These are phyloP conservation scores for Ectemnius continuus DNA, from an alignment of 2,888 invertebrate species.

Conservation along the genomic window DNA sequence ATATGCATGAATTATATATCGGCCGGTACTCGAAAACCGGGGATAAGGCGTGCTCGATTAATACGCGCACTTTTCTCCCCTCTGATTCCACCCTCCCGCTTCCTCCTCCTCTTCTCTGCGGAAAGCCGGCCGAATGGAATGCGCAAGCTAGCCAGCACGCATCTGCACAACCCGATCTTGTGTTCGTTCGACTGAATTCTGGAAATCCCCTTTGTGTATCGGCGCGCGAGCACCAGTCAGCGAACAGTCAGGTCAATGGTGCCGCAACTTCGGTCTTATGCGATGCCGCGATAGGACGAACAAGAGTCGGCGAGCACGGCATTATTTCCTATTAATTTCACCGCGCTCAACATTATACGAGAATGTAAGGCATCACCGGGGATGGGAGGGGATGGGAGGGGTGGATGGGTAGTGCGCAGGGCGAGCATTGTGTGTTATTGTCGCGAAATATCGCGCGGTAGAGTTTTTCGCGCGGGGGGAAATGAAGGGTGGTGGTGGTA, in stretches of 20 bases:
- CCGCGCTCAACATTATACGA: no score
- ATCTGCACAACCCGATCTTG: background rate
- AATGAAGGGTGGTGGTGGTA: no score
- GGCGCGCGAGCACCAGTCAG: background rate
- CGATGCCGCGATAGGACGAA: background rate
- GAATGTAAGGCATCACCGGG: no score
- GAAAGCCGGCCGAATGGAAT: background rate
- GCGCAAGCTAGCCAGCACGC: no score
- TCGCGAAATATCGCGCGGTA: no score
- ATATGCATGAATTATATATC: constrained; percentile 69
- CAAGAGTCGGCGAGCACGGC: no score
- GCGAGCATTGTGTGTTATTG: no score
- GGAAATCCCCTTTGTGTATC: background rate
- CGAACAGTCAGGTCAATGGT: no score
- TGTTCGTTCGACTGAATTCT: background rate
- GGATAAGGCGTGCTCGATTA: constrained; percentile 55
- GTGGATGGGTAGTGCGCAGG: no score
- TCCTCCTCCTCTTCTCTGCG: background rate
- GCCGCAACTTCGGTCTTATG: background rate
- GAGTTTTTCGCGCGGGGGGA: no score
- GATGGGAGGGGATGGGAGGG: no score
- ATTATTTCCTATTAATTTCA: no score
- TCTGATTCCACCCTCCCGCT: constrained; percentile 34
- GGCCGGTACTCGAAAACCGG: constrained; percentile 53
- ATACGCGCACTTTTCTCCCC: constrained; percentile 38